Conservation (phyloP, 2,888 invertebrate genomes). For the Drosophila testacea region DNA sequence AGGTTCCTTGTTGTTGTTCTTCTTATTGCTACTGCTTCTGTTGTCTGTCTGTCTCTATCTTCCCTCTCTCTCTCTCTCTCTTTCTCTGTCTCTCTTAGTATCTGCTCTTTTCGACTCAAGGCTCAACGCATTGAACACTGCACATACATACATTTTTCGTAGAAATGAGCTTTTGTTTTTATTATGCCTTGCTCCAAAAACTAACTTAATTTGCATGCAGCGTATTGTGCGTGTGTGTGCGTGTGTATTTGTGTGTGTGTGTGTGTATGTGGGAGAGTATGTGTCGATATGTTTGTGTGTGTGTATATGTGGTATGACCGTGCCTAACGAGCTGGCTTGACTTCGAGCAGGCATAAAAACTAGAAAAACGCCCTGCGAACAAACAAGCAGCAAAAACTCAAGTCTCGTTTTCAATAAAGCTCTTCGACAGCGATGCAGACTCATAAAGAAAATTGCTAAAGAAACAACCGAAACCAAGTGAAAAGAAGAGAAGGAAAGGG, state of each 20-base stretch:
- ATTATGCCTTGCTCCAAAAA: constrained; percentile 66
- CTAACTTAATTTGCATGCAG: constrained; percentile 75
- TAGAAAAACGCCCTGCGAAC: constrained; percentile 20
- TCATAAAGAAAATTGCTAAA: constrained; percentile 52
- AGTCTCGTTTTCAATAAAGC: constrained; percentile 73
- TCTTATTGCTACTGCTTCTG: constrained; percentile 5
- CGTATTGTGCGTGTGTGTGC: constrained; percentile 54
- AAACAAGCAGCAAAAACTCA: constrained; percentile 28
- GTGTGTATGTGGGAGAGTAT: constrained; percentile 16
- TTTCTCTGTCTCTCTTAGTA: neutral
- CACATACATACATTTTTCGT: constrained; percentile 53
- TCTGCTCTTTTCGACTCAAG: neutral
- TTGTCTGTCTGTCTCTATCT: no score
- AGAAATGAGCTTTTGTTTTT: constrained; percentile 67
- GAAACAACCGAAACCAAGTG: constrained; percentile 27
- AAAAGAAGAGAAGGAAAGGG: neutral
- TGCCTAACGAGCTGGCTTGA: constrained; percentile 66
- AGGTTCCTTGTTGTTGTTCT: constrained; percentile 50
- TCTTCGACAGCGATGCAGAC: constrained; percentile 49
- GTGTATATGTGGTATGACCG: constrained; percentile 33
- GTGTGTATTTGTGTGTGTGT: constrained; percentile 24
- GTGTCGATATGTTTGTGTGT: constrained; percentile 12
- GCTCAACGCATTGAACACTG: constrained; percentile 29
- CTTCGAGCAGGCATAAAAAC: constrained; percentile 46
- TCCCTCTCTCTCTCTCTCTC: constrained; percentile 5